Base-by-base conservation (phyloP, 1,140 invertebrate species). In the Mya arenaria region DNA sequence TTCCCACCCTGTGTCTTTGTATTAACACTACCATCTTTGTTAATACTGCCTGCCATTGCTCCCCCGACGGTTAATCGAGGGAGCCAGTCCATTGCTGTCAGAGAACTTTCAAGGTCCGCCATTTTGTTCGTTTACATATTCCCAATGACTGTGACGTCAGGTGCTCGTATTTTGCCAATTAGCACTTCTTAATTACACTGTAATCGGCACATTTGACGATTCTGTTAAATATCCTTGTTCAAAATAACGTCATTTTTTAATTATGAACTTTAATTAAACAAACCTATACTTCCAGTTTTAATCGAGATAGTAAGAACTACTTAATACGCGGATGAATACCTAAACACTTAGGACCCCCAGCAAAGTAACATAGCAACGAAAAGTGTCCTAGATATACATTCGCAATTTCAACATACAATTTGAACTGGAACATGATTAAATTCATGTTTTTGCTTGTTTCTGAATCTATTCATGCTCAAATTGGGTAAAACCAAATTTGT, bases 61-160 rank as follows among this genome's bases (percentile, higher is more conserved):
- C 91, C 91, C 78, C 91, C 89, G 60, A 93, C 93, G 85, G 92
- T 93, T 66, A 94, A 89, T 66, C 92, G 90, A 60, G 94, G 93
- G 71, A 94, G 90, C 94, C 94, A 94, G 85, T 94, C 94, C 92
- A 94, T 94, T 63, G 93, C 93, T 62, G 94, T 94, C 63, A 94
- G 89, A 89, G 93, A 94, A 82, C 91, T 92, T 80, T 94, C 93
- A 44, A 94, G 85, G 73, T 94, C 92, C 56, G 92, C 92, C 93
- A 93, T 92, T 84, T 91, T 90, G 86, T 86, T 88, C 72, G 41
- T 85, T 68, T 69, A 85, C 62, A 83, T n/a, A 81, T 83, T 48
- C 83, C 87, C 80, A 75, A 52, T 77, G 77, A 62, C 58, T 62
- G 65, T 79, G 79, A 82, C 84, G 83, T 84, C 77, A 73, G 32